Percentiles rank a stretch among this genome's conserved stretches.
These are phyloP conservation scores for Macaria liturata DNA, from an alignment of 2,888 invertebrate genomes.

Conservation along the genomic window DNA sequence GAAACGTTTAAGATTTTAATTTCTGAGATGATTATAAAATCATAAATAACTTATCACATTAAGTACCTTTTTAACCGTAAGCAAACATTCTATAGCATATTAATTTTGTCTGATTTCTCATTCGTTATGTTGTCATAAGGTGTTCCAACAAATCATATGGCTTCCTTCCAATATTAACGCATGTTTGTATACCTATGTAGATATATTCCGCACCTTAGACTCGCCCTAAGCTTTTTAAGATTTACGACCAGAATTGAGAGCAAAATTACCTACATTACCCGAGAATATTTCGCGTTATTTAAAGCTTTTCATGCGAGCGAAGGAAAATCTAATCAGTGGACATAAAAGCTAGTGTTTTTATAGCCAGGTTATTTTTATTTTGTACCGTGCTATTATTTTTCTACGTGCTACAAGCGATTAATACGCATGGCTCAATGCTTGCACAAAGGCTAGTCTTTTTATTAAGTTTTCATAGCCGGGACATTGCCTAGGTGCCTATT, in stretches of 20 bases:
- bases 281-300: conserved; percentile 14
- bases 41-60: no score
- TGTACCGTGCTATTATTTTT: conserved; percentile 45
- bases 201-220: conserved; percentile 2
- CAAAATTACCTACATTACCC: conserved; percentile 9
- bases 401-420: conserved; percentile 58
- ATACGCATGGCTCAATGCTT: conserved; percentile 59
- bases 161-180: no score
- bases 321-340: conserved; percentile 21
- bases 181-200: no score
- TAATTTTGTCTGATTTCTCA: no score
- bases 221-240: conserved; percentile 16
- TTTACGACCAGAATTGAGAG: conserved; percentile 15
- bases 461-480: conserved; percentile 40
- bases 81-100: no score
- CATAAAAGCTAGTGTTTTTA: conserved; percentile 14
- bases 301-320: conserved; percentile 14
- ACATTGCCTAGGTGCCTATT: conserved; percentile 22
- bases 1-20: no score
- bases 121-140: no score
- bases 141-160: no score
- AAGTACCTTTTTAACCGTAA: no score
- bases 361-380: conserved; percentile 8
- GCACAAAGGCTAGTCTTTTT: conserved; percentile 65
- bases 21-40: no score